A percentile compares a stretch with the other conserved stretches of the same genome.
Evolutionary conservation across 2,113 vertebrate species (phyloP).

Genomic region (Sarotherodon lohbergeri): DNA sequence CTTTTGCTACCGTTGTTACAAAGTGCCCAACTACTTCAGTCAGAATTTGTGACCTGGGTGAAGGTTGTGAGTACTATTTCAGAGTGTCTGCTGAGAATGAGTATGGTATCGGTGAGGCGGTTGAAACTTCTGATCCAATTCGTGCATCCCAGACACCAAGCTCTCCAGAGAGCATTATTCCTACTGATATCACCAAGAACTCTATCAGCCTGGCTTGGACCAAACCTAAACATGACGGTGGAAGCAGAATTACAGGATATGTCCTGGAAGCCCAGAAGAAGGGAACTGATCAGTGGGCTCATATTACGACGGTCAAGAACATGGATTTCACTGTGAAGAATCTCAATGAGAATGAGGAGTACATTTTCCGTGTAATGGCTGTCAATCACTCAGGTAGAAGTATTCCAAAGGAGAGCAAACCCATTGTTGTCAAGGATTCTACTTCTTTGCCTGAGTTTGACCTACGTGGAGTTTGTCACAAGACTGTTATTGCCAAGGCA

Average conservation of each 20-base stretch:
- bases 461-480: constrained; percentile 87
- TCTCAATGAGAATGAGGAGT: constrained; percentile 94
- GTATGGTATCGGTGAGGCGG: constrained; percentile 90
- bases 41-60: constrained; percentile 81
- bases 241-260: constrained; percentile 93
- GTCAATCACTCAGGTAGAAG: constrained; percentile 94
- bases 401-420: constrained; percentile 86
- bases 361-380: constrained; percentile 93
- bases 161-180: constrained; percentile 87
- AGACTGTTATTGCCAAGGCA: constrained; percentile 90
- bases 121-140: constrained; percentile 89
- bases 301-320: constrained; percentile 85
- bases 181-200: constrained; percentile 88
- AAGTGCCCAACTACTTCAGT: constrained; percentile 88
- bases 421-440: constrained; percentile 86
- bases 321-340: constrained; percentile 88
- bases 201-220: constrained; percentile 91
- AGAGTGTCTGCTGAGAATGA: constrained; percentile 97
- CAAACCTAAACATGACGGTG: constrained; percentile 93
- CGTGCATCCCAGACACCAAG: constrained; percentile 90
- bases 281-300: constrained; percentile 89
- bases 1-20: constrained; percentile 86
- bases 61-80: constrained; percentile 97
- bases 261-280: constrained; percentile 95
- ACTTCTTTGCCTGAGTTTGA: constrained; percentile 90